A percentile compares a stretch with the other conserved stretches of the same genome.
These are phyloP conservation scores for Electrona antarctica DNA, from an alignment of 2,113 vertebrate genomes.

Conservation along the genomic window DNA sequence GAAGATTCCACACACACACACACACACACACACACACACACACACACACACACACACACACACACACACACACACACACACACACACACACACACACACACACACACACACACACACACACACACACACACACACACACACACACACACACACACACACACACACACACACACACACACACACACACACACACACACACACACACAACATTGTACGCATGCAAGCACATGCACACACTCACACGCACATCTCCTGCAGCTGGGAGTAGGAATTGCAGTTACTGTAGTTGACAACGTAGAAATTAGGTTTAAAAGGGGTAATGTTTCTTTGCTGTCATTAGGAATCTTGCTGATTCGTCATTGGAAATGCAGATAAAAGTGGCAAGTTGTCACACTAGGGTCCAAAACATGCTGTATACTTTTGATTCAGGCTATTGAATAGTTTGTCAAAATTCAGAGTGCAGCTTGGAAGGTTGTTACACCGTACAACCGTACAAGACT, in stretches of 20 bases:
- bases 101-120: constrained; percentile 66
- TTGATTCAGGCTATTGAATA: not conserved
- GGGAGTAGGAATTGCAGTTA: constrained; percentile 39
- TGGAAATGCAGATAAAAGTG: constrained; percentile 13
- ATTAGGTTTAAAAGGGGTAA: not conserved
- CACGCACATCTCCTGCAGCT: constrained; percentile 37
- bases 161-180: constrained; percentile 66
- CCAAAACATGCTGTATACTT: constrained; percentile 27
- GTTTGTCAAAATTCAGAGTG: not conserved
- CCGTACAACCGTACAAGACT: not conserved
- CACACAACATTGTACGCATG: constrained; percentile 25
- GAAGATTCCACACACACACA: constrained; percentile 71
- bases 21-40: constrained; percentile 66
- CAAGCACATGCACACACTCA: not conserved
- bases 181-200: constrained; percentile 66
- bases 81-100: constrained; percentile 66
- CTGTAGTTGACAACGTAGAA: constrained; percentile 7
- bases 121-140: constrained; percentile 66
- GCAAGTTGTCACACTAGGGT: not conserved
- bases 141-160: constrained; percentile 66
- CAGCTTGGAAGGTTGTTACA: not conserved
- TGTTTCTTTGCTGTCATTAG: too few relatives aligned
- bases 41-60: constrained; percentile 66
- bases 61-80: constrained; percentile 66
- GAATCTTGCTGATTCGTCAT: not conserved